Base-by-base conservation (phyloP, 30 jellyfish, hydroid and myxozoan species). In the Haliclystus octoradiatus region DNA sequence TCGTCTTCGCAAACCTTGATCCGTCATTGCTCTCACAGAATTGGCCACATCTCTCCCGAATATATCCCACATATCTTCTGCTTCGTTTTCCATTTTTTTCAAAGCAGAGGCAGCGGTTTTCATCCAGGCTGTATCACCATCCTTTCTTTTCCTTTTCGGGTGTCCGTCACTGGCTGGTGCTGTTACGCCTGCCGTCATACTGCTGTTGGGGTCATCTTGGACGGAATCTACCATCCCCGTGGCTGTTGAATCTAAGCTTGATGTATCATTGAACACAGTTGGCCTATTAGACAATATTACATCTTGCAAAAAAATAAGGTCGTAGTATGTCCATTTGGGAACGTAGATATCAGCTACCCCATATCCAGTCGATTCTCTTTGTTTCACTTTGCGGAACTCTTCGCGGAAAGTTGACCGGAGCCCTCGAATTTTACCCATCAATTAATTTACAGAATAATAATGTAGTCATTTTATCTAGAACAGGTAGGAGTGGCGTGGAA, bases 261-360 rank as follows among this genome's bases (percentile, higher is more conserved):
- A 68, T 68, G 33, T 69, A 24, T 69, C 25, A 69, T 2, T 49
- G 26, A 46, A 68, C n/a, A n/a, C n/a, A n/a, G n/a, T n/a, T n/a
- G n/a, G n/a, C n/a, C n/a, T n/a, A n/a, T n/a, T n/a, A n/a, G 78
- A 70, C 52, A 57, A 70, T 70, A n/a, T n/a, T n/a, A n/a, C n/a
- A n/a, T n/a, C n/a, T n/a, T n/a, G n/a, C n/a, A n/a, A n/a, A n/a
- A n/a, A n/a, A n/a, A n/a, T n/a, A n/a, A n/a, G n/a, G n/a, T n/a
- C n/a, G n/a, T n/a, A n/a, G 52, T 49, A 70, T 49, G 71, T 70
- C 80, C 80, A 70, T 70, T 49, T 70, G 61, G 80, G n/a, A n/a
- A n/a, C n/a, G n/a, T n/a, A 70, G 52, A 70, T 31, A 28, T 70
- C 73, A 12, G 73, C 72, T 31, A 61, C 23, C 27, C 80, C 80